A percentile compares a stretch with the other conserved stretches of the same genome.
phyloP scores from a whole-genome alignment of 1,140 invertebrate species.

The Pseudobourletiella spinata region DNA sequence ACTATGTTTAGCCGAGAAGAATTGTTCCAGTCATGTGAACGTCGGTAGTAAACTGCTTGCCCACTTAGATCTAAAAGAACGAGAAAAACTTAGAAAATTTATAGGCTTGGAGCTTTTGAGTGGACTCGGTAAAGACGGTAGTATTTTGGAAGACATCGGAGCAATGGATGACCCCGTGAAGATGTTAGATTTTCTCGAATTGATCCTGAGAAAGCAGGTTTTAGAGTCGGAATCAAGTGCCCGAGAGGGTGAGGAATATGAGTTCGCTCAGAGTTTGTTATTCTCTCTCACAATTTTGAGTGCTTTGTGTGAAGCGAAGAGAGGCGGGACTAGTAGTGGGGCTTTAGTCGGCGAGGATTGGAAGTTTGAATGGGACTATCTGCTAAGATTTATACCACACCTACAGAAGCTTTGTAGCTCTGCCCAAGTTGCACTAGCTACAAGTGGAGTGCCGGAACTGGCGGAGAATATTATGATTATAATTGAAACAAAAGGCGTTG shows the following conservation, averaged over 20 bases:
- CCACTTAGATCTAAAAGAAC: not conserved
- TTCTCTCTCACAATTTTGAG: constrained; percentile 17
- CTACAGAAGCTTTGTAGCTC: constrained; percentile 3
- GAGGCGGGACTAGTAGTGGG: not conserved
- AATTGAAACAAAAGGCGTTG: constrained; percentile 21
- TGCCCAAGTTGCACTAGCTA: not conserved
- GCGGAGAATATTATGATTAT: constrained; percentile 25
- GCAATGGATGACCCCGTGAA: not conserved
- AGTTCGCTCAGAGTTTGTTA: constrained; percentile 11
- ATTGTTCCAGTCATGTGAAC: not conserved
- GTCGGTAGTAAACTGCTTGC: not conserved
- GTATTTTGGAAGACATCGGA: constrained; percentile 12
- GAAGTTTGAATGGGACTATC: not conserved
- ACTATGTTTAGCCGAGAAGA: not conserved
- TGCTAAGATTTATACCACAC: constrained; percentile 19
- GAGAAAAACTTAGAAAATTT: constrained; percentile 5
- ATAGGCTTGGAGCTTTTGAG: constrained; percentile 18
- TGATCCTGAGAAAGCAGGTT: constrained; percentile 12
- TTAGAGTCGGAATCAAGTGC: not conserved
- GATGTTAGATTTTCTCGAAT: constrained; percentile 5
- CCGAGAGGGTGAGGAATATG: constrained; percentile 2
- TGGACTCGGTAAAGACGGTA: constrained; percentile 20
- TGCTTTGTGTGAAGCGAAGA: constrained; percentile 13
- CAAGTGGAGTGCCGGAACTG: constrained; percentile 8
- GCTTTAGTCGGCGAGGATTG: not conserved